Conservation (phyloP, 2,113 vertebrate genomes). For the Phaethornis superciliosus region DNA sequence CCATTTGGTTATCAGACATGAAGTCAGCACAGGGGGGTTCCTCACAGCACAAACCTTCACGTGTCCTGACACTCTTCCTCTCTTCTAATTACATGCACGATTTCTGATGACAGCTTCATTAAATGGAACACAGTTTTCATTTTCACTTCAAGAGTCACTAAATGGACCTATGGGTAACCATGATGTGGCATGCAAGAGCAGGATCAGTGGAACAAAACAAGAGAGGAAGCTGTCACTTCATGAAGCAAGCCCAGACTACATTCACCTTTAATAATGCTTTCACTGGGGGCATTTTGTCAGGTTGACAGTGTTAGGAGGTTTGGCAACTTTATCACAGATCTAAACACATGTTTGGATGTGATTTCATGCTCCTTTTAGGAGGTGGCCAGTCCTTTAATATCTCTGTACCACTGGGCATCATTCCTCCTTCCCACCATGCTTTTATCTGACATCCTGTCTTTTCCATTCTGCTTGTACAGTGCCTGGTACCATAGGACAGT, state of each 20-base stretch:
- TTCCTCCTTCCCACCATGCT: background rate
- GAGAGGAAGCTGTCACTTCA: background rate
- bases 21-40: background rate
- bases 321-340: background rate
- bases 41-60: background rate
- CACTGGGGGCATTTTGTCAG: background rate
- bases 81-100: background rate
- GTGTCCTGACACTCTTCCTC: background rate
- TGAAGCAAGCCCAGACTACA: accelerated
- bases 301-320: background rate
- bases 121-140: background rate
- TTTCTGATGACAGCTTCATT: background rate
- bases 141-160: background rate
- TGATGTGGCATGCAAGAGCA: background rate
- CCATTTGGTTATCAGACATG: background rate
- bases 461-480: background rate
- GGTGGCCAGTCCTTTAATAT: background rate
- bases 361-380: background rate
- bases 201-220: background rate
- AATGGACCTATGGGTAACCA: background rate
- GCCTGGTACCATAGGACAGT: background rate
- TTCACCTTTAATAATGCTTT: background rate
- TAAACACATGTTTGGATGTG: background rate
- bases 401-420: background rate
- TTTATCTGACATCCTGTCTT: background rate